These are phyloP conservation scores for Cryptocephalus primarius DNA, from an alignment of 2,888 invertebrate species.

Conservation along the genomic window DNA sequence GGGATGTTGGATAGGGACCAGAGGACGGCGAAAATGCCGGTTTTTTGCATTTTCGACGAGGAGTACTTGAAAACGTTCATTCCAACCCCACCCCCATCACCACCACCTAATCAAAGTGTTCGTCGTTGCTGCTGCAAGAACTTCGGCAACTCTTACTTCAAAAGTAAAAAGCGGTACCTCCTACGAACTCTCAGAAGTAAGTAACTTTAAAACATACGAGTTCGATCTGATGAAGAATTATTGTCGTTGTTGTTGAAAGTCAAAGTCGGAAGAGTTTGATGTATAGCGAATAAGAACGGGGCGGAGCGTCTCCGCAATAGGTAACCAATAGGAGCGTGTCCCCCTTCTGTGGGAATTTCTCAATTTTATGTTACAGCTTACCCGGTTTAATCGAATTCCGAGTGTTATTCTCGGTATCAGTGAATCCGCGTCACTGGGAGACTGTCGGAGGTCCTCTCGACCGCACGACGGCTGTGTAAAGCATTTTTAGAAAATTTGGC, in stretches of 20 bases:
- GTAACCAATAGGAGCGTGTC: conserved; percentile 29
- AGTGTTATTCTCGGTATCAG: conserved; percentile 12
- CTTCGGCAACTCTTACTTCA: conserved; percentile 17
- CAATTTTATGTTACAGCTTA: conserved; percentile 12
- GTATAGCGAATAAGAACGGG: conserved; percentile 10
- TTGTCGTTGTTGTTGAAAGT: background rate
- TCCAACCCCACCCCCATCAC: too few relatives aligned
- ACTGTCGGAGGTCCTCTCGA: background rate
- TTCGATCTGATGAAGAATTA: too few relatives aligned
- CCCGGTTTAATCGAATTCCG: conserved; percentile 13
- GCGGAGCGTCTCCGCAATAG: conserved; percentile 31
- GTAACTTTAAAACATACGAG: conserved; percentile 9
- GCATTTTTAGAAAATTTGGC: too few relatives aligned
- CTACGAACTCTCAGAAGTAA: conserved; percentile 30
- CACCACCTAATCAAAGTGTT: too few relatives aligned
- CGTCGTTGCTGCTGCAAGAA: conserved; percentile 4
- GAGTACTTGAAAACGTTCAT: too few relatives aligned
- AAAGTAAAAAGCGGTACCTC: conserved; percentile 23
- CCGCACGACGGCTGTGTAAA: too few relatives aligned
- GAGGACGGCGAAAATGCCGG: conserved; percentile 28
- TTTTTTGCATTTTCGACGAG: background rate
- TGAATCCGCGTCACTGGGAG: conserved; percentile 4
- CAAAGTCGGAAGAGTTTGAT: background rate
- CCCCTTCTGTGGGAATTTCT: conserved; percentile 13
- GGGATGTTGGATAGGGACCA: conserved; percentile 35